These are phyloP conservation scores for Abrostola triplasia DNA, from an alignment of 2,888 invertebrate species.

Conservation along the genomic window DNA sequence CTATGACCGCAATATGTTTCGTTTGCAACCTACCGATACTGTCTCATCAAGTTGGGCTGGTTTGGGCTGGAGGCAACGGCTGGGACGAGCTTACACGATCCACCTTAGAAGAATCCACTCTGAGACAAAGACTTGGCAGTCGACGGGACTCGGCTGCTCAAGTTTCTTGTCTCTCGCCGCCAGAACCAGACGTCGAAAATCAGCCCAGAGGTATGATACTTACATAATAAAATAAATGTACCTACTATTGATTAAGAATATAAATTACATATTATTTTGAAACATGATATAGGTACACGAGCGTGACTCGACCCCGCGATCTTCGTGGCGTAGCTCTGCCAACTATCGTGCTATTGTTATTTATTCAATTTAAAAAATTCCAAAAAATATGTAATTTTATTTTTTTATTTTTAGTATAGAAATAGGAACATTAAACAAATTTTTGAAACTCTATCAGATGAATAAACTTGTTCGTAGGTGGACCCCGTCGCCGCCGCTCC, in stretches of 20 bases:
- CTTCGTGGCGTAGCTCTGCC: too few relatives aligned
- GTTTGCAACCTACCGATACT: conserved; percentile 98
- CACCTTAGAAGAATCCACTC: conserved; percentile 94
- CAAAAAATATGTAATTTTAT: too few relatives aligned
- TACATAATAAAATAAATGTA: too few relatives aligned
- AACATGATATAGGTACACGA: too few relatives aligned
- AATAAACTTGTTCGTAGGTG: conserved; percentile 73
- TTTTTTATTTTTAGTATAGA: too few relatives aligned
- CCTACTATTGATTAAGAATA: too few relatives aligned
- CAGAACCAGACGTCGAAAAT: conserved; percentile 92
- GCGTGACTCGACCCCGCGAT: too few relatives aligned
- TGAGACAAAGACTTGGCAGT: conserved; percentile 94
- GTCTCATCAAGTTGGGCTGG: conserved; percentile 97
- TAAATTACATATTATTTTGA: too few relatives aligned
- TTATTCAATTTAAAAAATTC: too few relatives aligned
- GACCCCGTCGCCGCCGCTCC: conserved; percentile 93
- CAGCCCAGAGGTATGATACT: conserved; percentile 75
- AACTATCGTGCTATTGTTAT: too few relatives aligned
- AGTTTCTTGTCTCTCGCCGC: conserved; percentile 94
- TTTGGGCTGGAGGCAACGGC: conserved; percentile 98
- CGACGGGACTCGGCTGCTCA: conserved; percentile 97
- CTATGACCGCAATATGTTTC: conserved; percentile 98
- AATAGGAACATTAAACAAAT: not conserved
- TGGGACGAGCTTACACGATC: conserved; percentile 97
- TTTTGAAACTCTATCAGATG: conserved; percentile 5